Percentiles rank a stretch among this genome's conserved stretches.
Evolutionary conservation across 2,888 invertebrate genomes (phyloP).

Genomic region (Thecocarcelia acutangulata): DNA sequence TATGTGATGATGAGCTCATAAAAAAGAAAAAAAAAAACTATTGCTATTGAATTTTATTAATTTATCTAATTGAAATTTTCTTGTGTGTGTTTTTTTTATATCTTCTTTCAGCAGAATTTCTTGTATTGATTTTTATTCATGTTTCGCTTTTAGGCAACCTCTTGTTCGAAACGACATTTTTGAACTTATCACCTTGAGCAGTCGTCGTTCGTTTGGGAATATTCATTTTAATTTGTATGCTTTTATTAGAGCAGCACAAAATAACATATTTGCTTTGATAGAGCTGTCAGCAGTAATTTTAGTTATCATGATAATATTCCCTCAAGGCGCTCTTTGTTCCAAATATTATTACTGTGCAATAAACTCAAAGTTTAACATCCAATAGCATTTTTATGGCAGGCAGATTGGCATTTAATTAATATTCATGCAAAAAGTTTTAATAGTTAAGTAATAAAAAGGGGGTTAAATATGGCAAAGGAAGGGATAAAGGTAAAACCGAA

Average conservation of each 20-base stretch:
- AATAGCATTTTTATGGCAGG: neutral
- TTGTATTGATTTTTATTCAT: too few species aligned
- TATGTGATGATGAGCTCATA: neutral
- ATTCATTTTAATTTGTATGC: constrained; percentile 12
- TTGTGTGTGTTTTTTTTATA: too few species aligned
- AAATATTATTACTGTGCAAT: neutral
- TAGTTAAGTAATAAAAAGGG: too few species aligned
- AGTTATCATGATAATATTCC: constrained; percentile 13
- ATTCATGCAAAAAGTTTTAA: neutral
- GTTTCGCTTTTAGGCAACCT: too few species aligned
- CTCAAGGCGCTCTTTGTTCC: neutral
- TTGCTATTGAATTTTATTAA: constrained; percentile 3
- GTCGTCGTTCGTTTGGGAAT: constrained; percentile 12
- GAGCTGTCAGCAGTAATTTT: constrained; percentile 6
- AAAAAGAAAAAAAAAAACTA: too few species aligned
- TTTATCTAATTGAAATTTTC: neutral
- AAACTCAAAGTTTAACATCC: neutral
- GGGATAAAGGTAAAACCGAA: too few species aligned
- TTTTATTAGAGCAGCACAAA: neutral
- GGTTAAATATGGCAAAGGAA: too few species aligned
- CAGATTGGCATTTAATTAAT: neutral
- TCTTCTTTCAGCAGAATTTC: too few species aligned
- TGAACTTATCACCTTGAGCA: neutral
- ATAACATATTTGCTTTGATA: constrained; percentile 15
- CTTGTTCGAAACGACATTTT: too few species aligned